Base-by-base conservation (phyloP, 2,797 vertebrate genomes). In the Menidia menidia region DNA sequence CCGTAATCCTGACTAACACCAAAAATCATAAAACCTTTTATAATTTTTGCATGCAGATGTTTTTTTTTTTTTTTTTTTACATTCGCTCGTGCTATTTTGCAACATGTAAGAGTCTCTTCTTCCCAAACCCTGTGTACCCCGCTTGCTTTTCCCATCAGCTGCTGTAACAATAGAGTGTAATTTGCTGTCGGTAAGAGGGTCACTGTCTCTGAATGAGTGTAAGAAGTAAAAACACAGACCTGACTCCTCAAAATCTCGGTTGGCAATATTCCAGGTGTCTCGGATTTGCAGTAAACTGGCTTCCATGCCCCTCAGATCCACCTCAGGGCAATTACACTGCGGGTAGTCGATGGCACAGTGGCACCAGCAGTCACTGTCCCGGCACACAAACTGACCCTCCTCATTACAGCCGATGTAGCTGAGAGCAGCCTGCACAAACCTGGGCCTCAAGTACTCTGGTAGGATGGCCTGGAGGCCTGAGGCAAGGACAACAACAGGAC, bases 351-450 rank as follows among this genome's bases (percentile, higher is more conserved):
- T 84, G 10, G 93, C 94, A 58, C 98, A 99, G 44, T 94, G 95
- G 83, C 98, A 99, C 97, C 97, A 98, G 93, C 98, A 99, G 89
- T 99, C 97, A 82, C 94, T 96, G 89, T 97, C 93, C 67, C 93
- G 96, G 92, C 97, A 99, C 89, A 97, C 95, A 82, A 98, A 98
- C 63, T 96, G 96, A 54, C 98, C 98, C 76, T 99, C 96, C 10
- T 97, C 97, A 84, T 97, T 98, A 83, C 98, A 99, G 54, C 96
- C 97, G 2, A 99, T 96, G 74, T 99, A 99, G 87, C 95, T 97
- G 83, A 99, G 92, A 33, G 97, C 97, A 13, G 98, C 97, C 90
- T 98, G 96, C 13, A 98, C 96, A 80, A 99, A 99, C 44, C 94
- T 94, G 31, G 94, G 94, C 63, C 95, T 96, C 72, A 99, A 93